A percentile compares a stretch with the other conserved stretches of the same genome.
phyloP scores from a whole-genome alignment of 2,888 invertebrate genomes.

The Cantharis flavilabris region DNA sequence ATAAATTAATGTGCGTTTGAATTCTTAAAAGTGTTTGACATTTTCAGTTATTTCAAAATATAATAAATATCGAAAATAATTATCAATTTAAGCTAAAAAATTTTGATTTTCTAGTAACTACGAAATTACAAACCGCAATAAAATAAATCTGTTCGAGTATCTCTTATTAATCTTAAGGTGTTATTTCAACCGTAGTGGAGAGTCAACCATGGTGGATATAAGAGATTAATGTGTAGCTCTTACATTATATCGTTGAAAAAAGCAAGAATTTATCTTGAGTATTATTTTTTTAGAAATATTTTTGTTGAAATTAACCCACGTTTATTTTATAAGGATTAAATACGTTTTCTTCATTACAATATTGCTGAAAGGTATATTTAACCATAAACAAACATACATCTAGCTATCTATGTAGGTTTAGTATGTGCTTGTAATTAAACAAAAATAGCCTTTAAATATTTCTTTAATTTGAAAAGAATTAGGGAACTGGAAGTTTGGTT shows the following conservation, averaged over 20 bases:
- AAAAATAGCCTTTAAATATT: neutral
- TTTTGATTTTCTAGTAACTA: neutral
- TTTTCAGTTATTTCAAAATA: too few relatives aligned
- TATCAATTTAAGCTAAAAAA: neutral
- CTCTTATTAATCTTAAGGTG: constrained; percentile 46
- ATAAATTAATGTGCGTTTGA: too few relatives aligned
- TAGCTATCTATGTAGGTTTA: neutral
- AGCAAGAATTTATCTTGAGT: neutral
- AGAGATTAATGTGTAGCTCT: constrained; percentile 44
- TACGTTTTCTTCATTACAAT: neutral
- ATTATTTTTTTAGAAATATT: neutral
- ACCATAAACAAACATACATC: neutral
- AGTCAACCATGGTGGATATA: constrained; percentile 37
- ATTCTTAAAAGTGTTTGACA: too few relatives aligned
- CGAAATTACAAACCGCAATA: neutral
- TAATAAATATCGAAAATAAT: neutral
- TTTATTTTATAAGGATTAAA: neutral
- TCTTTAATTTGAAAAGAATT: neutral
- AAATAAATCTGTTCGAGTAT: constrained; percentile 43
- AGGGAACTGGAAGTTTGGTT: neutral
- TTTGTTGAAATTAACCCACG: neutral
- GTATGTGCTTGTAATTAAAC: neutral
- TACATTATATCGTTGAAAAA: neutral
- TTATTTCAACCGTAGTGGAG: constrained; percentile 42
- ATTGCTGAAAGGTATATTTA: neutral